Evolutionary conservation across 2,888 invertebrate species (phyloP).

Genomic region (Agriopis aurantiaria): DNA sequence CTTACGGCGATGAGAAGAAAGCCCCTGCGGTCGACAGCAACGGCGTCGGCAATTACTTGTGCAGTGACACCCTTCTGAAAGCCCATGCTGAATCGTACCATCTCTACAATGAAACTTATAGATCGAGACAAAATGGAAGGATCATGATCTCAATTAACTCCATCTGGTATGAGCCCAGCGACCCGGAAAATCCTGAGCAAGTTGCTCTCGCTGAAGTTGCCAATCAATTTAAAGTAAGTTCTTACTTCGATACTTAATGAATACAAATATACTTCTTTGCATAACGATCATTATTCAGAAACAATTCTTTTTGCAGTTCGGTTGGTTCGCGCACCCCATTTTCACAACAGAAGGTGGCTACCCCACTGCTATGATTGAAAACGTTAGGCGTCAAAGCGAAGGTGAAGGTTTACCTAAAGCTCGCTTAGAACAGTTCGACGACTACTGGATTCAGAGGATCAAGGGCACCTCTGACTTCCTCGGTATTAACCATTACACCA

Average conservation of each 20-base stretch:
- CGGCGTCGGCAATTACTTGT: slow-evolving; percentile 88
- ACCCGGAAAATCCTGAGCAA: slow-evolving; percentile 74
- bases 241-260: background rate
- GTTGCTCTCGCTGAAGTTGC: slow-evolving; percentile 79
- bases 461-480: slow-evolving; percentile 82
- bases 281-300: background rate
- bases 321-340: slow-evolving; percentile 85
- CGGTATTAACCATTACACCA: slow-evolving; percentile 84
- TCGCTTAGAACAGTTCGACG: slow-evolving; percentile 79
- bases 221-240: slow-evolving; percentile 81
- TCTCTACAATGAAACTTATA: slow-evolving; percentile 88
- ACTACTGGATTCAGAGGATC: slow-evolving; percentile 78
- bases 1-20: slow-evolving; percentile 82
- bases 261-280: background rate
- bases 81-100: slow-evolving; percentile 90
- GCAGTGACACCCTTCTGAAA: slow-evolving; percentile 88
- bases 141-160: slow-evolving; percentile 85
- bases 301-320: slow-evolving; percentile 67
- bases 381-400: slow-evolving; percentile 73
- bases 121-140: slow-evolving; percentile 82
- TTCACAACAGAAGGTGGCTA: slow-evolving; percentile 82
- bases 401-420: slow-evolving; percentile 74
- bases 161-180: slow-evolving; percentile 83
- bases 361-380: slow-evolving; percentile 79
- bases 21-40: slow-evolving; percentile 85